Evolutionary conservation across 2,797 vertebrate species (phyloP), one percentile per base, ranked within the genome.

Genomic region (Uromys caudimaculatus): DNA sequence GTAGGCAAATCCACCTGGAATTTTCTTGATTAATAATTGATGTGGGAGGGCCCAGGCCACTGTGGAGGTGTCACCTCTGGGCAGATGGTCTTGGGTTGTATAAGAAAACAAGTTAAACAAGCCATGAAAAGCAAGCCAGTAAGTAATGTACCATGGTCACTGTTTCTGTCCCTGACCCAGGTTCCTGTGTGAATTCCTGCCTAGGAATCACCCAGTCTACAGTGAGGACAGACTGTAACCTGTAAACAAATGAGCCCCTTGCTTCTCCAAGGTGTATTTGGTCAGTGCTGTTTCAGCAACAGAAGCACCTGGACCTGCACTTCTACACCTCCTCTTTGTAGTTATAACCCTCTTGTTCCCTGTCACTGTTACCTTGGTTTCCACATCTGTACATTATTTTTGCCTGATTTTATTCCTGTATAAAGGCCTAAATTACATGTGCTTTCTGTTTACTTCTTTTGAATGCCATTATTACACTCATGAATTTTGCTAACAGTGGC

Each of bases 351-450:
- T 86, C 29, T 8, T 11, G 29, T 32, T 44, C 52, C 94, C 67
- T 0, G n/a, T 85, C n/a, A 91, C 71, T 64, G 13, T 56, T 69
- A 1, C 67, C 64, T 78, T n/a, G 47, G 89, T 81, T 95, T 89
- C 56, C 75, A 1, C 71, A 73, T n/a, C 12, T 88, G 4, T 12
- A 69, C 14, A 52, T 95, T 79, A 83, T 47, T 92, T 91, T 89
- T 93, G 69, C 89, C 69, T 81, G 54, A 50, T 47, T 85, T n/a
- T 73, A 82, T 90, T 96, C 78, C 88, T 71, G 21, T 71, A 41
- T 62, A 73, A 85, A 90, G 21, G 52, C 24, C 47, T 78, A 16
- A 1, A 29, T 35, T 35, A 38, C 76, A 7, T 44, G 56, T 29
- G 8, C 29, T 91, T 93, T 79, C 44, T 76, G 32, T 47, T 96